Percentiles rank a stretch among this genome's conserved stretches.
phyloP scores from a whole-genome alignment of 2,113 vertebrate species.

The Daubentonia madagascariensis region DNA sequence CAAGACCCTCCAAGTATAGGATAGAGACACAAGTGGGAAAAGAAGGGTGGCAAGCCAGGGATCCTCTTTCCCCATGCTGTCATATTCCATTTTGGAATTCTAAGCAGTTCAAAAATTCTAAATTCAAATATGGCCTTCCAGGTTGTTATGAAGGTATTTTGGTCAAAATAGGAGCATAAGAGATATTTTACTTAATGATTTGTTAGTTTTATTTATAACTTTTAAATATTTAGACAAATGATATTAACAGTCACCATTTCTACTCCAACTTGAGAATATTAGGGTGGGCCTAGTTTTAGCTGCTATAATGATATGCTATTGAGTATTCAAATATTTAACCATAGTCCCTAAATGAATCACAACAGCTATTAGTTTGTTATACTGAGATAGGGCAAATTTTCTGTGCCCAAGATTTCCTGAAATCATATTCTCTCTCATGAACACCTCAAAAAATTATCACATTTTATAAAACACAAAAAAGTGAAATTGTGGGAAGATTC shows the following conservation, averaged over 20 bases:
- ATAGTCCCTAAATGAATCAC: neutral
- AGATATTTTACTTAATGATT: neutral
- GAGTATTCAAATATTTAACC: neutral
- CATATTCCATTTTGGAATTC: neutral
- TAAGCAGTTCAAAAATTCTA: neutral
- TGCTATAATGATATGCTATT: neutral
- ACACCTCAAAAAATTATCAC: neutral
- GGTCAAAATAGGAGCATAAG: neutral
- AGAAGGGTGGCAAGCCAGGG: neutral
- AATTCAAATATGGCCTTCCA: neutral
- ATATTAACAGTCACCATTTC: neutral
- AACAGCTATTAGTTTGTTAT: neutral
- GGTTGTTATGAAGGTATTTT: neutral
- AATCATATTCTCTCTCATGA: neutral
- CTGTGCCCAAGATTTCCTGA: neutral
- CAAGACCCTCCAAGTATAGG: neutral
- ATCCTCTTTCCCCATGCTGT: neutral
- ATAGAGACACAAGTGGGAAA: neutral
- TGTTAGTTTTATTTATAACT: neutral
- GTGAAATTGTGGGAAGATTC: neutral
- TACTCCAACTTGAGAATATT: neutral
- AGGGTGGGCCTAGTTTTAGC: neutral
- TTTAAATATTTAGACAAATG: neutral
- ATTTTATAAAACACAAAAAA: conserved; percentile 4
- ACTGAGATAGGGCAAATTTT: neutral